phyloP scores from a whole-genome alignment of 1,140 invertebrate species.

The Heliconius congener region DNA sequence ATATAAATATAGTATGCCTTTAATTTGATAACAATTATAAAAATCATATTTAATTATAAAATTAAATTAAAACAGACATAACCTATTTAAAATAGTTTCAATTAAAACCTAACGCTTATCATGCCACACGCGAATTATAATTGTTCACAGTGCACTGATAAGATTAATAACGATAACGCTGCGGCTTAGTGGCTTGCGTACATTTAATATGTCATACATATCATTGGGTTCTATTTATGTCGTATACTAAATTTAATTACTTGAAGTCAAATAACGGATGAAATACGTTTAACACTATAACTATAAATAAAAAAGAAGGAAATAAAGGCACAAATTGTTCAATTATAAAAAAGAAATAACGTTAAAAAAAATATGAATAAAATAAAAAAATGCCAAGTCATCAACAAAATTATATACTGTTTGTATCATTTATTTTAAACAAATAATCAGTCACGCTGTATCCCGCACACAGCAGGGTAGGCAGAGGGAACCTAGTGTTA shows the following conservation, averaged over 20 bases:
- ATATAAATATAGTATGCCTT: no score
- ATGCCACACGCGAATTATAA: constrained; percentile 10
- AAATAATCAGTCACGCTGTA: no score
- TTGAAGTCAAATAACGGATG: neutral
- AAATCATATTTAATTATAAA: no score
- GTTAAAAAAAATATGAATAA: neutral
- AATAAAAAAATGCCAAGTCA: neutral
- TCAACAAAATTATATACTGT: neutral
- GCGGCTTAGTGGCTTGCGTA: neutral
- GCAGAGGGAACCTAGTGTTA: no score
- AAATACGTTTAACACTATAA: neutral
- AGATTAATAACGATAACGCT: neutral
- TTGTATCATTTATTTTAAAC: neutral
- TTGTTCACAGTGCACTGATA: neutral
- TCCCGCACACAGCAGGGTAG: no score
- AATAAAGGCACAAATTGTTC: neutral
- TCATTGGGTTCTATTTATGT: neutral
- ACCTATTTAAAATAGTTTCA: neutral
- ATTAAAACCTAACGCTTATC: neutral
- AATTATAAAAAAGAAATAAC: neutral
- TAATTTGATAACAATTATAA: no score
- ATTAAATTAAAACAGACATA: neutral
- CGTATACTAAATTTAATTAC: neutral
- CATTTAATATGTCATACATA: neutral
- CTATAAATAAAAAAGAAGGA: neutral